Conservation (phyloP, 2,797 vertebrate genomes). For the Clarias pachynema region DNA sequence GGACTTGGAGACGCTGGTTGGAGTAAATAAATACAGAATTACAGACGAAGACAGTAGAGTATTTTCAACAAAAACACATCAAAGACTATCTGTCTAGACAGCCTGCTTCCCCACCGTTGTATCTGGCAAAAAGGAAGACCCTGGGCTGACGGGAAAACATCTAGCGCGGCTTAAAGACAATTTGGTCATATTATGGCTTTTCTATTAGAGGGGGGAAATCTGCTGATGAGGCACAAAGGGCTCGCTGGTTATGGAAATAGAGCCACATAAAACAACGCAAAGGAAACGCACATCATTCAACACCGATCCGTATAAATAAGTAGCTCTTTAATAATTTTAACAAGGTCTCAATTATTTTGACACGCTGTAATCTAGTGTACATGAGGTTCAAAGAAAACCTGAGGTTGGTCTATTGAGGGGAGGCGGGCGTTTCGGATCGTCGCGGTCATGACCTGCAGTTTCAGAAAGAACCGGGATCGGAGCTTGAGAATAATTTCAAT, state of each 20-base stretch:
- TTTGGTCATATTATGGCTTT: slow-evolving; percentile 65
- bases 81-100: slow-evolving; percentile 25
- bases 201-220: slow-evolving; percentile 53
- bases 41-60: slow-evolving; percentile 1
- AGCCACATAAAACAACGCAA: slow-evolving; percentile 67
- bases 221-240: slow-evolving; percentile 67
- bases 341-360: slow-evolving; percentile 22
- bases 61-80: slow-evolving; percentile 15
- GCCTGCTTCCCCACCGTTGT: not conserved
- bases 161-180: slow-evolving; percentile 49
- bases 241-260: slow-evolving; percentile 59
- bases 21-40: slow-evolving; percentile 4
- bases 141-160: slow-evolving; percentile 29
- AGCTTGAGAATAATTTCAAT: not conserved
- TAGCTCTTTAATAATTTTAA: slow-evolving; percentile 39
- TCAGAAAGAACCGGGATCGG: not conserved
- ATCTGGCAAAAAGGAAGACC: slow-evolving; percentile 31
- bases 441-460: not conserved
- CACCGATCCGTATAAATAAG: slow-evolving; percentile 41
- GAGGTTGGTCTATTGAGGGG: not conserved
- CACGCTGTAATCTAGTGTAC: not conserved
- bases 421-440: not conserved
- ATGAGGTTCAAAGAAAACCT: not conserved
- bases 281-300: slow-evolving; percentile 49
- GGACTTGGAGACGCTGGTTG: not conserved